Conservation (phyloP, 1,140 invertebrate species). For the Oscheius sp. region DNA sequence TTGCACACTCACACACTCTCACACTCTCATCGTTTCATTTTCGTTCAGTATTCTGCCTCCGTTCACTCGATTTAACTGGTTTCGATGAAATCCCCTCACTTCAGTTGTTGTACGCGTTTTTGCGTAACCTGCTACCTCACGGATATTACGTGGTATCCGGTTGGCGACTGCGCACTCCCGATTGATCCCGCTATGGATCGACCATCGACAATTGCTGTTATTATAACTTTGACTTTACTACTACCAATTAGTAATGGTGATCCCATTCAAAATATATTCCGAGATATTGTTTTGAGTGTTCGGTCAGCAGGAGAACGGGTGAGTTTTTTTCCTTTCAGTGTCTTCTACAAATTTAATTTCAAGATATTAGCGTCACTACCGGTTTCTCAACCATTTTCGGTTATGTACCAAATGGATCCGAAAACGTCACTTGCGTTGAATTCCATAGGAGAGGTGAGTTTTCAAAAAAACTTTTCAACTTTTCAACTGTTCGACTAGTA, state of each 20-base stretch:
- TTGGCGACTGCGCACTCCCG: not conserved
- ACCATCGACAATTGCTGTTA: not conserved
- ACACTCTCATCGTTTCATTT: too few species aligned
- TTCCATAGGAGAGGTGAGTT: not conserved
- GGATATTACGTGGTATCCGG: not conserved
- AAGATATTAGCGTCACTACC: too few species aligned
- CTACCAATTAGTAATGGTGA: not conserved
- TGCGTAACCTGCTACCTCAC: constrained; percentile 4
- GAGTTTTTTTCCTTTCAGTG: not conserved
- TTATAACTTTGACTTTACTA: not conserved
- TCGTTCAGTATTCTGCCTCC: too few species aligned
- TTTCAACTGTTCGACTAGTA: too few species aligned
- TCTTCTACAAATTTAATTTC: not conserved
- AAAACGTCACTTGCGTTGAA: not conserved
- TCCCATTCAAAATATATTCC: not conserved
- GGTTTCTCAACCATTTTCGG: not conserved
- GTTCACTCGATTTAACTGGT: too few species aligned
- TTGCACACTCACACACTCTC: too few species aligned
- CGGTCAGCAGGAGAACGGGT: not conserved
- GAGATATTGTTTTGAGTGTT: not conserved
- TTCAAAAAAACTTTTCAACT: too few species aligned
- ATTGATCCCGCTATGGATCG: not conserved
- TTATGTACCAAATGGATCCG: constrained; percentile 6
- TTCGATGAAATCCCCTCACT: not conserved
- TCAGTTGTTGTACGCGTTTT: not conserved